Evolutionary conservation across 1,140 invertebrate species (phyloP).

Genomic region (Mamestra configurata): DNA sequence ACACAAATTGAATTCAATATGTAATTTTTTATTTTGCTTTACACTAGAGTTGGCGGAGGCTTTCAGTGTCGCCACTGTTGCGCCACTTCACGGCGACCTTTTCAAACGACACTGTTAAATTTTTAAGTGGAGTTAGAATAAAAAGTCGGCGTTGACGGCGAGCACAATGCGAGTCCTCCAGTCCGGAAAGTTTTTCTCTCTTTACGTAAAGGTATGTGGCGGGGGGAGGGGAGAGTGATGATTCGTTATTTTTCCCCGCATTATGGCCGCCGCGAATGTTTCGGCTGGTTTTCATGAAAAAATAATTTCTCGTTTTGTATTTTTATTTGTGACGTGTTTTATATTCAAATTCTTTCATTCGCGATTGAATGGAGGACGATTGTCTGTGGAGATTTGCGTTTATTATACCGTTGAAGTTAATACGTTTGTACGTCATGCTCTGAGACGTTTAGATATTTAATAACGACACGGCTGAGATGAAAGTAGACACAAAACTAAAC

Average conservation of each 20-base stretch:
- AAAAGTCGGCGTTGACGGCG: slow-evolving; percentile 43
- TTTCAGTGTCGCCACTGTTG: slow-evolving; percentile 49
- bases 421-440: background rate
- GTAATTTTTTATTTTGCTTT: slow-evolving; percentile 52
- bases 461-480: too few species aligned
- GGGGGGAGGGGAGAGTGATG: slow-evolving; percentile 20
- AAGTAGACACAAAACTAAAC: too few species aligned
- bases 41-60: slow-evolving; percentile 30
- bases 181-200: slow-evolving; percentile 42
- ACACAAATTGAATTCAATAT: slow-evolving; percentile 48
- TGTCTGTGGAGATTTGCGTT: background rate
- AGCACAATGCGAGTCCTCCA: slow-evolving; percentile 45
- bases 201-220: slow-evolving; percentile 31
- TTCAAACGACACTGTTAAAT: slow-evolving; percentile 52
- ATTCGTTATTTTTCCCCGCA: slow-evolving; percentile 51
- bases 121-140: slow-evolving; percentile 52
- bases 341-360: slow-evolving; percentile 47
- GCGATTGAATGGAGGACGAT: slow-evolving; percentile 35
- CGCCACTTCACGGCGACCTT: slow-evolving; percentile 51
- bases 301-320: slow-evolving; percentile 43
- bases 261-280: slow-evolving; percentile 40
- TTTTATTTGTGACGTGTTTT: slow-evolving; percentile 34
- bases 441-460: too few species aligned
- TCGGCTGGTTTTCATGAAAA: slow-evolving; percentile 33
- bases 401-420: slow-evolving; percentile 33